Evolutionary conservation across 1,140 invertebrate genomes (phyloP).

Genomic region (Drosophila littoralis): DNA sequence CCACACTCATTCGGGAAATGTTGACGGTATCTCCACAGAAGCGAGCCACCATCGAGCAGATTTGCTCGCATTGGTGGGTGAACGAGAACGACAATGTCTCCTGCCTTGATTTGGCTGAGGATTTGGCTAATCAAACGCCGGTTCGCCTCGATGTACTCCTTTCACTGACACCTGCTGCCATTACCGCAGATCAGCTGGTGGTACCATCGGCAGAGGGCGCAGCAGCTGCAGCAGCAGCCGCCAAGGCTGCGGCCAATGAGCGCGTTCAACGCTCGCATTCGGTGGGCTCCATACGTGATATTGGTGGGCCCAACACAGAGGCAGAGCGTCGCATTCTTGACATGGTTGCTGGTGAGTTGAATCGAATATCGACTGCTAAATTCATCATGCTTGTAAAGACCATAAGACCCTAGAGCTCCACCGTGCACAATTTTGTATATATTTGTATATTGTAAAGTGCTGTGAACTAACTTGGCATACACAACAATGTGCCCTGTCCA

Average conservation of each 20-base stretch:
- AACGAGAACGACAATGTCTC: constrained; percentile 94
- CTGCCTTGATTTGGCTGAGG: constrained; percentile 94
- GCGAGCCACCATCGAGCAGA: constrained; percentile 96
- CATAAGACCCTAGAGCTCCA: constrained; percentile 22
- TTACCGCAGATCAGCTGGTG: constrained; percentile 88
- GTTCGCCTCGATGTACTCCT: constrained; percentile 94
- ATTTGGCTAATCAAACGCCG: constrained; percentile 94
- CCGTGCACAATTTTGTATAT: constrained; percentile 32
- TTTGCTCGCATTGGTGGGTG: constrained; percentile 97
- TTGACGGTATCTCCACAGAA: constrained; percentile 95
- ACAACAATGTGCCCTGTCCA: constrained; percentile 47
- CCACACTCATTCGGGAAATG: constrained; percentile 96
- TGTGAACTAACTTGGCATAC: constrained; percentile 64
- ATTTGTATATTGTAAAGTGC: constrained; percentile 51
- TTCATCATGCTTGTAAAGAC: constrained; percentile 31
- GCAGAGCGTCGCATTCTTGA: constrained; percentile 89
- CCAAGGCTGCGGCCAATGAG: constrained; percentile 67
- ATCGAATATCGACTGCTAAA: not conserved
- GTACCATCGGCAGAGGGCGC: constrained; percentile 85
- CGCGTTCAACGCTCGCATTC: constrained; percentile 86
- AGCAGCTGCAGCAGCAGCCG: constrained; percentile 60
- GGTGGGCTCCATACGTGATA: constrained; percentile 88
- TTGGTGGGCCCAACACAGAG: constrained; percentile 85
- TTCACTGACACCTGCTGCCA: constrained; percentile 90
- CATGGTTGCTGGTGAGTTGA: constrained; percentile 86